phyloP scores from a whole-genome alignment of 1,140 invertebrate genomes.

The Lamellibrachia luymesi region DNA sequence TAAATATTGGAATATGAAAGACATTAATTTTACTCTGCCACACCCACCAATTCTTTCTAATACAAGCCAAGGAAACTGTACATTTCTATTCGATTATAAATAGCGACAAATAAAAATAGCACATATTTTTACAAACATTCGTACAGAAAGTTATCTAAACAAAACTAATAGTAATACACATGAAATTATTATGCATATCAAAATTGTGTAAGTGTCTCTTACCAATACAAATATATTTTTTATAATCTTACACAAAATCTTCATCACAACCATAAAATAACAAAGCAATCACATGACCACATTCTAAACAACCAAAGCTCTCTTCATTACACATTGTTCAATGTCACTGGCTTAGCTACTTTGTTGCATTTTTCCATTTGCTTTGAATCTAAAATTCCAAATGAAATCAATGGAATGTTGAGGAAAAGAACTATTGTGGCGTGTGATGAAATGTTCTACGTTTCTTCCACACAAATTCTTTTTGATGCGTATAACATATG shows the following conservation, averaged over 20 bases:
- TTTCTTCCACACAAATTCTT: background rate
- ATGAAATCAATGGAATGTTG: background rate
- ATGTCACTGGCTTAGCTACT: background rate
- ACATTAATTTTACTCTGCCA: background rate
- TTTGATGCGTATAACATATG: background rate
- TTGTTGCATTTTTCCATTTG: background rate
- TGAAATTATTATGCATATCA: background rate
- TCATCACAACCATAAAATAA: background rate
- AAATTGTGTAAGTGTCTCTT: background rate
- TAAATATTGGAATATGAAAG: background rate
- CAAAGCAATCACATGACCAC: background rate
- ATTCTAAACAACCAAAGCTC: background rate
- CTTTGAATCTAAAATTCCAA: background rate
- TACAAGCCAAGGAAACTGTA: background rate
- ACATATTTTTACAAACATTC: background rate
- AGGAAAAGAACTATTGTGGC: background rate
- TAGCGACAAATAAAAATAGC: background rate
- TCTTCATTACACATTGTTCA: background rate
- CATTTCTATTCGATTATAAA: background rate
- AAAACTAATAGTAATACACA: background rate
- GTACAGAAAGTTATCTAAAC: background rate
- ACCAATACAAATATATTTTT: background rate
- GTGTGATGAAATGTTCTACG: background rate
- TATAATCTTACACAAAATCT: background rate
- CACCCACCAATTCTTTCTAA: background rate